A percentile compares a stretch with the other conserved stretches of the same genome.
Evolutionary conservation across 2,888 invertebrate genomes (phyloP).

Genomic region (Therioaphis trifolii): DNA sequence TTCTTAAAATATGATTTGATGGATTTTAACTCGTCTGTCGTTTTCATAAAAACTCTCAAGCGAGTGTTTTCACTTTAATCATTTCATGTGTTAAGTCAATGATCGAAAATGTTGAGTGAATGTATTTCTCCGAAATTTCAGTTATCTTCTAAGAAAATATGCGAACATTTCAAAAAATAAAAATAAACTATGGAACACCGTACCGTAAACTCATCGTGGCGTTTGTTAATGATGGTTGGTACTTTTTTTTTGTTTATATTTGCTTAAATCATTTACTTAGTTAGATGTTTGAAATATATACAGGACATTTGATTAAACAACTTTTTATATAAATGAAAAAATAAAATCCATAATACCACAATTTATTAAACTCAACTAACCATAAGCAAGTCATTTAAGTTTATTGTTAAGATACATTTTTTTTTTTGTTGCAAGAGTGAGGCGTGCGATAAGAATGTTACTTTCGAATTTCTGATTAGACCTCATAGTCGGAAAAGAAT

Average conservation of each 20-base stretch:
- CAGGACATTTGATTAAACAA: not conserved
- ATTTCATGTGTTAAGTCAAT: not conserved
- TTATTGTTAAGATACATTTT: not conserved
- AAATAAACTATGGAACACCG: not conserved
- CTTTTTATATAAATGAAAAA: not conserved
- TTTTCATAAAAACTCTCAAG: not conserved
- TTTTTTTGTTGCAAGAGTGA: no score
- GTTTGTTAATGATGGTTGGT: not conserved
- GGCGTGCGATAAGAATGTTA: not conserved
- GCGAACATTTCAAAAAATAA: not conserved
- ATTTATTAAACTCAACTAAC: not conserved
- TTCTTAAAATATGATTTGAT: no score
- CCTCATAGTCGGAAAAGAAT: not conserved
- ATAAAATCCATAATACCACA: not conserved
- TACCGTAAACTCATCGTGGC: not conserved
- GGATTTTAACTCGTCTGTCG: no score
- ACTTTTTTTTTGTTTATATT: not conserved
- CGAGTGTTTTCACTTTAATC: not conserved
- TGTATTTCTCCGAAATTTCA: not conserved
- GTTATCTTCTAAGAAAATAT: not conserved
- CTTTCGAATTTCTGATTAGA: not conserved
- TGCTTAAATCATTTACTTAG: not conserved
- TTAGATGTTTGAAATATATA: not conserved
- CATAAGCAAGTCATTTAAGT: not conserved
- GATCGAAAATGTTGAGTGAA: not conserved